Base-by-base conservation (phyloP, 2,888 invertebrate genomes). In the Hermaeophaga mercurialis region DNA sequence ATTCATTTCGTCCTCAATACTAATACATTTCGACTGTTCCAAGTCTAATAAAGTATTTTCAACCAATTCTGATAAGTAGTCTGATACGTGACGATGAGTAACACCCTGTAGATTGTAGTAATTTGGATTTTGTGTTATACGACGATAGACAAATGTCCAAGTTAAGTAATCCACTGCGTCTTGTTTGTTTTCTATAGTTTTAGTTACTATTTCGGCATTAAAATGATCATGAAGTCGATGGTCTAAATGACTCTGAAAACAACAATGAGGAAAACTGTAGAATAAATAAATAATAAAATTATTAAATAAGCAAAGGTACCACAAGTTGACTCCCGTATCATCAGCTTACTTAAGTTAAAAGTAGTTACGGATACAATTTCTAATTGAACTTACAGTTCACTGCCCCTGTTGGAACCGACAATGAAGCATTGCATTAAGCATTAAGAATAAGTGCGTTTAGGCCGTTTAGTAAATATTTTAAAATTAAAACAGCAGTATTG, bases 111-210 rank as follows among this genome's bases (percentile, higher is more conserved):
- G 81, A 74, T 96, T 97, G 78, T 99, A 99, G 75, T 99, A 99
- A 79, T 99, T 99, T 0, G 99, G 99, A 80, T 99, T 99, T 81
- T 98, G 97, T 1, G 99, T 97, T 70, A 99, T 85, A 43, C 99
- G 82, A 2, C 98, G 82, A 76, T 99, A 99, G 8, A 99, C 81
- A 82, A 99, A 96, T 0, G 98, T 99, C 99, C 99, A 99, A 0
- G 99, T 99, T 14, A 99, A 82, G 73, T 99, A 99, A 81, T 99
- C 99, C 0, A 99, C 98, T 0, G 98, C 98, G 74, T 99, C 99
- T 76, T 99, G 99, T 74, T 99, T 99, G 81, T 99, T 99, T 80
- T 99, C 99, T 68, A 99, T 96, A 0, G 98, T 99, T 79, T 98
- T 98, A 0, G 99, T 99, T 0, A 99, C 98, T 53, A 99, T 96